phyloP scores from a whole-genome alignment of 2,797 vertebrate genomes.

The Sebastiscus albofasciatus region DNA sequence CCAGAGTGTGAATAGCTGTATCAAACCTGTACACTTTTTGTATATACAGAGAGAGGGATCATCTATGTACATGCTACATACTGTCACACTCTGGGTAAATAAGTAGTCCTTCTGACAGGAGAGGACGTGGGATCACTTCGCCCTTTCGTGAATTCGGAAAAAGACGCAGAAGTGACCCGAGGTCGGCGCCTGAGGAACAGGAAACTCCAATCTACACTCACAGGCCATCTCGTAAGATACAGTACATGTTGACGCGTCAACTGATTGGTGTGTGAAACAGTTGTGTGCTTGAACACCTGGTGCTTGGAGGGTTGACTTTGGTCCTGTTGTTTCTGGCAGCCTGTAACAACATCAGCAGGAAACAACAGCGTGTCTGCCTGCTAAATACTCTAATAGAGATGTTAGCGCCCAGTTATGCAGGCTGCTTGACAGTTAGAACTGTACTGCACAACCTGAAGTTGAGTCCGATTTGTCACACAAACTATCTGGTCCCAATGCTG shows the following conservation, averaged over 20 bases:
- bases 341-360: slow-evolving; percentile 33
- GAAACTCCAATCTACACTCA: slow-evolving; percentile 24
- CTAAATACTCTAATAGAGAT: background rate
- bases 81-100: slow-evolving; percentile 69
- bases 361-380: slow-evolving; percentile 45
- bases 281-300: slow-evolving; percentile 68
- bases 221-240: slow-evolving; percentile 51
- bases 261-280: slow-evolving; percentile 64
- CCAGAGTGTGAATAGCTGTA: slow-evolving; percentile 75
- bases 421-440: slow-evolving; percentile 1
- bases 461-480: slow-evolving; percentile 30
- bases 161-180: slow-evolving; percentile 39
- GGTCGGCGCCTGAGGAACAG: slow-evolving; percentile 38
- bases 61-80: slow-evolving; percentile 83
- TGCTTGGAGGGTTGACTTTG: slow-evolving; percentile 51
- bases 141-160: slow-evolving; percentile 21
- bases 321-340: slow-evolving; percentile 65
- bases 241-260: slow-evolving; percentile 52
- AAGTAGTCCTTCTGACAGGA: slow-evolving; percentile 56
- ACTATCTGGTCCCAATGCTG: slow-evolving; percentile 38
- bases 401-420: background rate
- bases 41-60: slow-evolving; percentile 75
- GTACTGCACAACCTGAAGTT: background rate
- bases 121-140: slow-evolving; percentile 37
- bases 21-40: slow-evolving; percentile 76